These are phyloP conservation scores for Platycercus adscitus DNA, from an alignment of 2,113 vertebrate genomes.

Conservation along the genomic window DNA sequence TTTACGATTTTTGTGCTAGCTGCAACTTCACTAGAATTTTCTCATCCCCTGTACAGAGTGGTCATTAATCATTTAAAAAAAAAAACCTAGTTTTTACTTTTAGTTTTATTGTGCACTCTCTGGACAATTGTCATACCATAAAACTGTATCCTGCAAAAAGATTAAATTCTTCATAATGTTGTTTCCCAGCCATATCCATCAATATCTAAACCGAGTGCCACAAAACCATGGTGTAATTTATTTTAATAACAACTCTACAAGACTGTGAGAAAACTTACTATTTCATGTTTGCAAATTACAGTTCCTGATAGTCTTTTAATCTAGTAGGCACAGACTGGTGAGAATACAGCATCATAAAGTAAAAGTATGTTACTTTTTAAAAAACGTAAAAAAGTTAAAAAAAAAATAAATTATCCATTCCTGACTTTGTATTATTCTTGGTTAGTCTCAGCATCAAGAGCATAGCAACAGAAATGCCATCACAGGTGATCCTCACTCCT, in stretches of 20 bases:
- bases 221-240: background rate
- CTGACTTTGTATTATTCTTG: background rate
- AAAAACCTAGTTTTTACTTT: background rate
- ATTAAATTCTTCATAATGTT: background rate
- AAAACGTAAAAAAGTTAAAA: background rate
- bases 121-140: background rate
- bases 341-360: background rate
- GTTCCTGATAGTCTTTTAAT: background rate
- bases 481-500: background rate
- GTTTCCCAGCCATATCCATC: background rate
- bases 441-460: background rate
- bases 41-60: background rate
- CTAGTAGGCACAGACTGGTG: background rate
- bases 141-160: background rate
- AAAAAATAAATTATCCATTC: background rate
- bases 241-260: background rate
- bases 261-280: background rate
- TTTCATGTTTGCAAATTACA: background rate
- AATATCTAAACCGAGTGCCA: background rate
- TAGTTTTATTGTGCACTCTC: background rate
- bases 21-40: background rate
- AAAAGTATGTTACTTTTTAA: background rate
- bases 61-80: background rate
- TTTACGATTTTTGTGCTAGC: background rate
- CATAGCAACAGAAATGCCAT: background rate